phyloP scores from a whole-genome alignment of 2,113 vertebrate species.

The Ciconia boyciana region DNA sequence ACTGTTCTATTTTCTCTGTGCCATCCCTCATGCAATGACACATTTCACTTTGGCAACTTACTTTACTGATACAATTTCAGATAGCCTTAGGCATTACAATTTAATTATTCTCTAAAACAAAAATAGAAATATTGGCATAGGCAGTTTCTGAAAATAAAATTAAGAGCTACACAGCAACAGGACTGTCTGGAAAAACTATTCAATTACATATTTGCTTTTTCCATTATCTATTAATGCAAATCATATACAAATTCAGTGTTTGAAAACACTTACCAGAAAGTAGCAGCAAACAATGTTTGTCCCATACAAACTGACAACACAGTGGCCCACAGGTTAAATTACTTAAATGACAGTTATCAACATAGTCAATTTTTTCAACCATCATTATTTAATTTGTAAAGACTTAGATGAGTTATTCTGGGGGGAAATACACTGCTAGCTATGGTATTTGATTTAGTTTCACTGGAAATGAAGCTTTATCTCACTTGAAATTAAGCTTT shows the following conservation, averaged over 20 bases:
- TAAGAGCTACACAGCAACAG: background rate
- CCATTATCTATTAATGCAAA: background rate
- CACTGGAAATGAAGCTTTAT: background rate
- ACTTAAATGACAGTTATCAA: background rate
- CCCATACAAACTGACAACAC: background rate
- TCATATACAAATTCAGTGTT: background rate
- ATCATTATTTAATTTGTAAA: background rate
- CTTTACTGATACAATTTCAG: background rate
- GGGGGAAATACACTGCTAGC: background rate
- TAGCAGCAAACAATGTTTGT: background rate
- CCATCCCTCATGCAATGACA: background rate
- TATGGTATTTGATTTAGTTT: background rate
- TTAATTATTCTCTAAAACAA: background rate
- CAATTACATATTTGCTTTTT: background rate
- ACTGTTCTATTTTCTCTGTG: background rate
- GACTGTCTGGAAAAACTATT: background rate
- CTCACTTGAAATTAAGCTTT: background rate
- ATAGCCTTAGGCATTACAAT: background rate
- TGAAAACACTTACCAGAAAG: background rate
- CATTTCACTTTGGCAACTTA: background rate
- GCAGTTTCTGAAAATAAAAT: background rate
- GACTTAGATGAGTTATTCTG: background rate
- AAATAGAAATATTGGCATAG: background rate
- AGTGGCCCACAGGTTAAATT: background rate
- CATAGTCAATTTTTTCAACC: background rate